Evolutionary conservation across 2,113 vertebrate species (phyloP), one percentile per base, ranked within the genome.

Genomic region (Daphoenositta chrysoptera): DNA sequence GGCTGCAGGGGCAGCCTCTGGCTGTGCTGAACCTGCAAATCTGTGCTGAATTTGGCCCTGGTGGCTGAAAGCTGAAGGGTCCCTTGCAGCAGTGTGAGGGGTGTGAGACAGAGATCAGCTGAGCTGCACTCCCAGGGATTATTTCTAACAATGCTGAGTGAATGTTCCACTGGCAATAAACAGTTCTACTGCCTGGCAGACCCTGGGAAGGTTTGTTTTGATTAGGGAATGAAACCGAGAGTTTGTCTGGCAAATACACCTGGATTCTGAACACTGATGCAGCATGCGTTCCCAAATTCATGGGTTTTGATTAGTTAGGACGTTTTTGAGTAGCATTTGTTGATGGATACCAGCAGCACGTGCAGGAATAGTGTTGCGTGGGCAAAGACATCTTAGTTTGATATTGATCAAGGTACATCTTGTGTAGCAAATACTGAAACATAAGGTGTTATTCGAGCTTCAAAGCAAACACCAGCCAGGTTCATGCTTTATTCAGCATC

Each of bases 401-500:
- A 14, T 77, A 37, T 11, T 45, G 37, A 83, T 87, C 51, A 65
- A 82, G 45, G 48, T 23, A 45, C 22, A 31, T 14, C 64, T 76
- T 60, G 27, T 64, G 70, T 11, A 91, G 65, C 44, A 91, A 91
- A 82, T 71, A 57, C 47, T 57, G 53, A 82, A 94, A 37, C n/a
- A 81, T 27, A 91, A 83, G 50, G 37, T 77, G 63, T 72, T 92
- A 12, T 30, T 76, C 45, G 61, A 57, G 57, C 70, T 92, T 93
- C 66, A 87, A 75, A 86, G 70, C 44, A 68, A 83, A 76, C 31
- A 35, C 6, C 2, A 6, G 45, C 28, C 60, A 83, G 27, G 28
- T 89, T 95, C 35, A 70, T 66, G 48, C 65, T 90, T 95, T 79
- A 83, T 85, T 93, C 64, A 56, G 45, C 80, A 51, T 72, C 63